phyloP scores from a whole-genome alignment of 2,113 vertebrate species.

The Salvelinus alpinus region DNA sequence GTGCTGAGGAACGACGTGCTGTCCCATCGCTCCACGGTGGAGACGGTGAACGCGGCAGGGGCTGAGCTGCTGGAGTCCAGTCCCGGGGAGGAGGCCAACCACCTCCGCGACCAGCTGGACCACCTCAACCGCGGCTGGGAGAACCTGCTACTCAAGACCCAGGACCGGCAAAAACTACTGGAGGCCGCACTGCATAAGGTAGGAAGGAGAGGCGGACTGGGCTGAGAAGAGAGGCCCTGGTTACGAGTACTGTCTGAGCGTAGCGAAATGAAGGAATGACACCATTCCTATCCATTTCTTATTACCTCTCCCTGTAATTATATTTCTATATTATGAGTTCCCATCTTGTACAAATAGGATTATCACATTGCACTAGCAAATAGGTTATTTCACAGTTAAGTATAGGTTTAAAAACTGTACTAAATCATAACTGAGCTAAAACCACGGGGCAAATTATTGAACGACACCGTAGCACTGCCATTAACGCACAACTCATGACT shows the following conservation, averaged over 20 bases:
- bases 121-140: slow-evolving; percentile 91
- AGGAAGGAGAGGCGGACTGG: neutral
- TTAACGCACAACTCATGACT: neutral
- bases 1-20: slow-evolving; percentile 96
- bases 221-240: neutral
- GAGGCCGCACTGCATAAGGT: slow-evolving; percentile 93
- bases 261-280: too few species aligned
- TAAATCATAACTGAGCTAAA: too few species aligned
- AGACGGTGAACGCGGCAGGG: slow-evolving; percentile 89
- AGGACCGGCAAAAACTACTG: slow-evolving; percentile 92
- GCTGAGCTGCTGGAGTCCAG: slow-evolving; percentile 94
- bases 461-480: neutral
- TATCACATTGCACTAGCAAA: too few species aligned
- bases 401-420: too few species aligned
- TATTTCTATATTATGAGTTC: too few species aligned
- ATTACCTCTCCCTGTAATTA: too few species aligned
- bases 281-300: too few species aligned
- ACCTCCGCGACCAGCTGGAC: slow-evolving; percentile 88
- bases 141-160: slow-evolving; percentile 88
- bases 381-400: too few species aligned
- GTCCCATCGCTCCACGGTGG: slow-evolving; percentile 92
- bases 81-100: slow-evolving; percentile 89
- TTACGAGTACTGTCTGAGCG: neutral
- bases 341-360: too few species aligned
- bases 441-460: too few species aligned